Evolutionary conservation across 2,888 invertebrate genomes (phyloP).

Genomic region (Axea sp.): DNA sequence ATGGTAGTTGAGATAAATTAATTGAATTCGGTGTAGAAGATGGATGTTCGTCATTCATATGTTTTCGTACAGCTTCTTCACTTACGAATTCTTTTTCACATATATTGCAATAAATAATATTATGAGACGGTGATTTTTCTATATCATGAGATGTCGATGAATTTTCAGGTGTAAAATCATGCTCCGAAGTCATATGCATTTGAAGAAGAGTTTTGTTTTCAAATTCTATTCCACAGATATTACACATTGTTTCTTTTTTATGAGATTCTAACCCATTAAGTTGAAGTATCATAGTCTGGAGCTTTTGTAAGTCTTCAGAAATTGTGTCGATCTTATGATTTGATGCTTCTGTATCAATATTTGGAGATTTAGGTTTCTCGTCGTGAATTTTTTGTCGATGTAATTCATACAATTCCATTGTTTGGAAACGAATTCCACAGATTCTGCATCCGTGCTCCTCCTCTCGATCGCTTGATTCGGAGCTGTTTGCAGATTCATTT

Average conservation of each 20-base stretch:
- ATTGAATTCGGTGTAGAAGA: conserved; percentile 70
- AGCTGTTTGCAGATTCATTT: conserved; percentile 81
- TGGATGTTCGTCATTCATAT: conserved; percentile 85
- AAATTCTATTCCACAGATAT: conserved; percentile 86
- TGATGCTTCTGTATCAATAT: conserved; percentile 72
- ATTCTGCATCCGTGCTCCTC: conserved; percentile 80
- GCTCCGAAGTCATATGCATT: conserved; percentile 85
- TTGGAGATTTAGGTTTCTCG: conserved; percentile 68
- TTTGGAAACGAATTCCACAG: conserved; percentile 81
- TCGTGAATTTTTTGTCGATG: conserved; percentile 74
- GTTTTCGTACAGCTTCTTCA: conserved; percentile 85
- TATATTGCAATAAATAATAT: conserved; percentile 78
- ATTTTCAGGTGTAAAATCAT: conserved; percentile 79
- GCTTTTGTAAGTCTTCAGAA: conserved; percentile 91
- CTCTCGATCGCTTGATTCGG: conserved; percentile 80
- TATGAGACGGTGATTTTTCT: conserved; percentile 74
- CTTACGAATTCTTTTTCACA: conserved; percentile 83
- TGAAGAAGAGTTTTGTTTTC: conserved; percentile 87
- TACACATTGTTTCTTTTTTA: conserved; percentile 81
- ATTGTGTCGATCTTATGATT: conserved; percentile 81
- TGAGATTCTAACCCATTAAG: conserved; percentile 88
- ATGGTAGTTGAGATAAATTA: conserved; percentile 55
- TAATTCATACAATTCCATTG: conserved; percentile 74
- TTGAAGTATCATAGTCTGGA: conserved; percentile 94
- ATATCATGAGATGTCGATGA: conserved; percentile 68